phyloP scores from a whole-genome alignment of 2,797 vertebrate genomes.

The Artibeus lituratus region DNA sequence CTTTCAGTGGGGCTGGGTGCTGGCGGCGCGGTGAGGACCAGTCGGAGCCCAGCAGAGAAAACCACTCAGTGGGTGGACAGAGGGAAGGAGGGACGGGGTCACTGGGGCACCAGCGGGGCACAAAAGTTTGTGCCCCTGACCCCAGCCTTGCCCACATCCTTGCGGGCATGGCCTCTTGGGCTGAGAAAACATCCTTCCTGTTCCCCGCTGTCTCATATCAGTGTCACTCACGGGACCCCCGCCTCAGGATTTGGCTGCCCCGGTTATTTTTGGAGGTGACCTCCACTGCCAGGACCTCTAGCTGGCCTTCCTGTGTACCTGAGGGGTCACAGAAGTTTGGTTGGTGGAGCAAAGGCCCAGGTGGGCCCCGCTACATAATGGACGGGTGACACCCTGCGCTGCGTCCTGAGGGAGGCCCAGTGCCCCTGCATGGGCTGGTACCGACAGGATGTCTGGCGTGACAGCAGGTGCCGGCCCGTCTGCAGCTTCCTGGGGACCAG shows the following conservation, averaged over 20 bases:
- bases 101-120: background rate
- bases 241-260: background rate
- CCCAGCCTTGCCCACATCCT: background rate
- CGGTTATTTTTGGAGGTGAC: background rate
- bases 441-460: conserved; percentile 38
- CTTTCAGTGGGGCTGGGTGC: background rate
- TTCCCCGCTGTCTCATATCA: background rate
- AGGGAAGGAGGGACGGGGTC: background rate
- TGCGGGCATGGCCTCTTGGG: background rate
- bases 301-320: background rate
- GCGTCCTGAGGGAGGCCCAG: conserved; percentile 38
- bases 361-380: background rate
- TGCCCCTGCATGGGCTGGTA: conserved; percentile 64
- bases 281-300: background rate
- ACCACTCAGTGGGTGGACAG: background rate
- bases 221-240: background rate
- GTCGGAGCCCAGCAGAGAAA: background rate
- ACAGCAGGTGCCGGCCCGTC: background rate
- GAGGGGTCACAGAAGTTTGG: background rate
- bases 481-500: background rate
- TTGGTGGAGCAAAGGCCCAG: conserved; percentile 42
- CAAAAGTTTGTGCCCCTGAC: background rate
- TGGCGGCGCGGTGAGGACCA: background rate
- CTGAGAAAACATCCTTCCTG: background rate
- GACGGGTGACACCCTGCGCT: background rate